Conservation (phyloP, 2,888 invertebrate genomes). For the Drosophila leonis region DNA sequence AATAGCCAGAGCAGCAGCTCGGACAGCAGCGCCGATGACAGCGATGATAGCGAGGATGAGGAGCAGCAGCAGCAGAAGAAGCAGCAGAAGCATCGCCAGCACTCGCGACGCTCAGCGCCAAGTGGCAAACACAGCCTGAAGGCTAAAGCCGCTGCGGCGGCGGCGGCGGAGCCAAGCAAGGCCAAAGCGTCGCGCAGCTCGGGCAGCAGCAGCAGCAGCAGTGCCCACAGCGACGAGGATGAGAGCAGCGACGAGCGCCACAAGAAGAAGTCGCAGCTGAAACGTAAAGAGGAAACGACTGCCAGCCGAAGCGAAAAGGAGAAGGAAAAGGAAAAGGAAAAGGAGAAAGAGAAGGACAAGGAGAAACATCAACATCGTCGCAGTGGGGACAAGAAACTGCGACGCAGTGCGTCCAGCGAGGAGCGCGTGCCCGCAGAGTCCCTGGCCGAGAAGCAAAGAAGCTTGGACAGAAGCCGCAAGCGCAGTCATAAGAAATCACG, state of each 20-base stretch:
- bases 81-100: slow-evolving; percentile 37
- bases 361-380: slow-evolving; percentile 57
- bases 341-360: slow-evolving; percentile 58
- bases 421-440: slow-evolving; percentile 17
- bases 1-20: slow-evolving; percentile 73
- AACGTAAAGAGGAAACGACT: slow-evolving; percentile 42
- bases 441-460: slow-evolving; percentile 34
- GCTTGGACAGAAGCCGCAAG: slow-evolving; percentile 54
- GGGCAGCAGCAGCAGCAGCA: slow-evolving; percentile 71
- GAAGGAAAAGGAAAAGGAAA: slow-evolving; percentile 50
- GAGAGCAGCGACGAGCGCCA: slow-evolving; percentile 83
- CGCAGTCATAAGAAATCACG: slow-evolving; percentile 65
- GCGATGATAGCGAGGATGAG: slow-evolving; percentile 86
- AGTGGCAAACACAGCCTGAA: slow-evolving; percentile 28
- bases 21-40: slow-evolving; percentile 86
- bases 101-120: slow-evolving; percentile 65
- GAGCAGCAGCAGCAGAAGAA: slow-evolving; percentile 62
- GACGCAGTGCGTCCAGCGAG: slow-evolving; percentile 53
- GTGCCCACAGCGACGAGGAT: slow-evolving; percentile 74
- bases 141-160: slow-evolving; percentile 45
- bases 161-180: slow-evolving; percentile 47
- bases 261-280: slow-evolving; percentile 52
- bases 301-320: slow-evolving; percentile 35
- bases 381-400: slow-evolving; percentile 58
- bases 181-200: slow-evolving; percentile 56